phyloP scores from a whole-genome alignment of 1,140 invertebrate species.

The Apis cerana region DNA sequence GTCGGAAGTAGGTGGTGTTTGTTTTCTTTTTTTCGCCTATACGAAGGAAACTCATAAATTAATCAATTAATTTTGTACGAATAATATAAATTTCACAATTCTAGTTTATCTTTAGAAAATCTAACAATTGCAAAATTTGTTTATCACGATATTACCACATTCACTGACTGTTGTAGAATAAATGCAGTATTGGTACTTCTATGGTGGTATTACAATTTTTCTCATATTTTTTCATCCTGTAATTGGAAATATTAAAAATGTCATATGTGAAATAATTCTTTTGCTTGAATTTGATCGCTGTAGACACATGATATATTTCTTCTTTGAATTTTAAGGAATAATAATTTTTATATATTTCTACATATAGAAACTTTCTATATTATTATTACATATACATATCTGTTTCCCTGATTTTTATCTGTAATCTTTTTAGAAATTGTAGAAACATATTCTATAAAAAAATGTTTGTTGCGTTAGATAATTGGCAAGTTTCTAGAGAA shows the following conservation, averaged over 20 bases:
- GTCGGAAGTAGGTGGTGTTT: too few relatives aligned
- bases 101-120: neutral
- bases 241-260: neutral
- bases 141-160: neutral
- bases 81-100: neutral
- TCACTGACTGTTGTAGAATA: neutral
- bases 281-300: neutral
- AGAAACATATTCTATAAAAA: too few relatives aligned
- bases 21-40: neutral
- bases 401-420: too few relatives aligned
- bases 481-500: too few relatives aligned
- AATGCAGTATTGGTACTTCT: neutral
- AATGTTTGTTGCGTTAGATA: too few relatives aligned
- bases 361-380: too few relatives aligned
- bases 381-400: too few relatives aligned
- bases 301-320: too few relatives aligned
- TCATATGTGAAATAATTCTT: neutral
- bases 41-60: neutral
- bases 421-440: too few relatives aligned
- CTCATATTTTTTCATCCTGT: too few relatives aligned
- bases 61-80: neutral
- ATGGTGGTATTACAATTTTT: neutral
- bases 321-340: too few relatives aligned
- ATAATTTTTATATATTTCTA: too few relatives aligned
- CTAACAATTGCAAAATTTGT: slow-evolving; percentile 12